These are phyloP conservation scores for Aspidapion aeneum DNA, from an alignment of 2,888 invertebrate genomes.

Conservation along the genomic window DNA sequence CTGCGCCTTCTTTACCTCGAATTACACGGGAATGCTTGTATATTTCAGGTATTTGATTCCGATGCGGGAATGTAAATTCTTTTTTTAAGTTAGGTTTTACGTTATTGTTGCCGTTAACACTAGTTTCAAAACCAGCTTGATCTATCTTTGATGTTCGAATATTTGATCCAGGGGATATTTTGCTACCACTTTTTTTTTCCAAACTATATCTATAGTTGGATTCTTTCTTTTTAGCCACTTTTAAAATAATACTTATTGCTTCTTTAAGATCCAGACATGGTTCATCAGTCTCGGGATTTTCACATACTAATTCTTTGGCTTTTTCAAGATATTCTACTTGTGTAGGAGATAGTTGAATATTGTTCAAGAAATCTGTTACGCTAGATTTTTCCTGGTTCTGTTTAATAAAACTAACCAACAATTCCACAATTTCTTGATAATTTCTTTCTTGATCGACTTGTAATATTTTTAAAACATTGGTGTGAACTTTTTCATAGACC, in stretches of 20 bases:
- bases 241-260: slow-evolving; percentile 16
- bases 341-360: slow-evolving; percentile 21
- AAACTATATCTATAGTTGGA: too few species aligned
- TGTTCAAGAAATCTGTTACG: not conserved
- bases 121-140: too few species aligned
- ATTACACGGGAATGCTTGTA: slow-evolving; percentile 30
- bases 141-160: not conserved
- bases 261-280: slow-evolving; percentile 23
- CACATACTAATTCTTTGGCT: slow-evolving; percentile 27
- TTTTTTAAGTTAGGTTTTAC: not conserved
- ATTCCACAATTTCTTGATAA: slow-evolving; percentile 22
- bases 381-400: not conserved
- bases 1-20: slow-evolving; percentile 65
- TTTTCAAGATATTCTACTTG: slow-evolving; percentile 28
- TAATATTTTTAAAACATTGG: slow-evolving; percentile 17
- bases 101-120: too few species aligned
- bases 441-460: slow-evolving; percentile 23
- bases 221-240: slow-evolving; percentile 1
- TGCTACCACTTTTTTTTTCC: not conserved
- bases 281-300: slow-evolving; percentile 22
- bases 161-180: not conserved
- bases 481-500: slow-evolving; percentile 26
- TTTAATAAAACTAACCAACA: slow-evolving; percentile 24
- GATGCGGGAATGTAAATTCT: not conserved
- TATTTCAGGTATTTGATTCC: slow-evolving; percentile 26